A percentile compares a stretch with the other conserved stretches of the same genome.
Evolutionary conservation across 2,888 invertebrate genomes (phyloP).

Genomic region (Lepidocyrtinus sp.): DNA sequence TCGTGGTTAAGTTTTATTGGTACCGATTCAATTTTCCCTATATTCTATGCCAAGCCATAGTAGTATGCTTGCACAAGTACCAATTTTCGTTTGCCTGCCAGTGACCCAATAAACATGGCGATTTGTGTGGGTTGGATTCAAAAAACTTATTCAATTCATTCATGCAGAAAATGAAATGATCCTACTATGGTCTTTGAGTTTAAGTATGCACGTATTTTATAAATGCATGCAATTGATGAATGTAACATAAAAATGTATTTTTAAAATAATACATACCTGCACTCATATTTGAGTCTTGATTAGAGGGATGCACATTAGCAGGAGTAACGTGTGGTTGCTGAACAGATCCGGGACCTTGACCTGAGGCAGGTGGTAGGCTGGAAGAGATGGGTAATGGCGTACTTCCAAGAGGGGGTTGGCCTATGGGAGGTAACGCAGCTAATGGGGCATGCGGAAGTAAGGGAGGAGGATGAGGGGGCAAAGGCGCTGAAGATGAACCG

Average conservation of each 20-base stretch:
- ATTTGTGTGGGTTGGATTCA: background rate
- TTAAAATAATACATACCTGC: conserved; percentile 90
- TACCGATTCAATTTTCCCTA: background rate
- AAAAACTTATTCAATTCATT: background rate
- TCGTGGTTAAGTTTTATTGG: background rate
- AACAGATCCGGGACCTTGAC: conserved; percentile 65
- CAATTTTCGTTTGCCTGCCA: too few species aligned
- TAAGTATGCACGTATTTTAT: background rate
- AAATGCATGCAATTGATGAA: background rate
- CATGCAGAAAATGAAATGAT: background rate
- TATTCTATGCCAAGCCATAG: background rate
- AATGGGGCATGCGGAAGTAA: conserved; percentile 44
- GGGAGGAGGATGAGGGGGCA: conserved; percentile 33
- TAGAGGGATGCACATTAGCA: conserved; percentile 75
- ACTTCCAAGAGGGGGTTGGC: conserved; percentile 21
- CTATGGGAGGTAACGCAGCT: background rate
- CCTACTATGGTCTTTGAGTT: background rate
- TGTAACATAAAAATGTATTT: background rate
- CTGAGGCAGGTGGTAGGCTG: conserved; percentile 64
- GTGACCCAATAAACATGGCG: background rate
- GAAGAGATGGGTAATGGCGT: conserved; percentile 48
- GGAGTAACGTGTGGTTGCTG: conserved; percentile 9
- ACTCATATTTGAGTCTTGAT: conserved; percentile 98
- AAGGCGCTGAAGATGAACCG: conserved; percentile 26
- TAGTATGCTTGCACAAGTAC: too few species aligned